A percentile compares a stretch with the other conserved stretches of the same genome.
phyloP scores from a whole-genome alignment of 2,888 invertebrate genomes.

The Exephanes ischioxanthus region DNA sequence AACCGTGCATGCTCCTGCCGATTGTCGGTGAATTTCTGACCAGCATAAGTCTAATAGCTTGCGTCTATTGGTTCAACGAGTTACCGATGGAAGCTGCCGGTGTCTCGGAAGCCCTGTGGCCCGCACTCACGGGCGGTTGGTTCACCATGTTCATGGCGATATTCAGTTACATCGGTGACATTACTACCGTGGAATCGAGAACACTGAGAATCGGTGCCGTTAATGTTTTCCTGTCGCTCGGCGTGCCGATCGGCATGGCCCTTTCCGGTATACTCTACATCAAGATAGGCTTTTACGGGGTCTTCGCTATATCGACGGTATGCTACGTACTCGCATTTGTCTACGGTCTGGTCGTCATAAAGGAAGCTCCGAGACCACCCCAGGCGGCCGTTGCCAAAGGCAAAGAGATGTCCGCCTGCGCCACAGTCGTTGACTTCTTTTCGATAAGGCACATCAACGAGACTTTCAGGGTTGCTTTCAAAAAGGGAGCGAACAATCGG shows the following conservation, averaged over 20 bases:
- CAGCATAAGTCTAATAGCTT: constrained; percentile 91
- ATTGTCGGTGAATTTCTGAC: constrained; percentile 93
- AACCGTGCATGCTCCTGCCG: constrained; percentile 94
- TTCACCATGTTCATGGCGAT: constrained; percentile 96
- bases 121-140: constrained; percentile 94
- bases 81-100: constrained; percentile 93
- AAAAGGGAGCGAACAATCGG: constrained; percentile 91
- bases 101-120: constrained; percentile 92
- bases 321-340: constrained; percentile 91
- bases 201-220: constrained; percentile 95
- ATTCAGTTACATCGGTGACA: constrained; percentile 95
- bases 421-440: constrained; percentile 90
- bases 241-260: constrained; percentile 95
- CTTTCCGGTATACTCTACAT: constrained; percentile 93
- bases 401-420: constrained; percentile 84
- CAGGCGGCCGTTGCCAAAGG: constrained; percentile 83
- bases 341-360: constrained; percentile 90
- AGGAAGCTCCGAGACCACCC: constrained; percentile 87
- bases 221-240: constrained; percentile 95
- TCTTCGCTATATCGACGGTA: constrained; percentile 91
- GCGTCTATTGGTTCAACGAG: constrained; percentile 92
- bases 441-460: constrained; percentile 91
- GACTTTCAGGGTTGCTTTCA: constrained; percentile 93
- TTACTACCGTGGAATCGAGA: constrained; percentile 93
- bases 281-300: constrained; percentile 93